These are phyloP conservation scores for Garra rufa DNA, from an alignment of 2,113 vertebrate genomes.

Conservation along the genomic window DNA sequence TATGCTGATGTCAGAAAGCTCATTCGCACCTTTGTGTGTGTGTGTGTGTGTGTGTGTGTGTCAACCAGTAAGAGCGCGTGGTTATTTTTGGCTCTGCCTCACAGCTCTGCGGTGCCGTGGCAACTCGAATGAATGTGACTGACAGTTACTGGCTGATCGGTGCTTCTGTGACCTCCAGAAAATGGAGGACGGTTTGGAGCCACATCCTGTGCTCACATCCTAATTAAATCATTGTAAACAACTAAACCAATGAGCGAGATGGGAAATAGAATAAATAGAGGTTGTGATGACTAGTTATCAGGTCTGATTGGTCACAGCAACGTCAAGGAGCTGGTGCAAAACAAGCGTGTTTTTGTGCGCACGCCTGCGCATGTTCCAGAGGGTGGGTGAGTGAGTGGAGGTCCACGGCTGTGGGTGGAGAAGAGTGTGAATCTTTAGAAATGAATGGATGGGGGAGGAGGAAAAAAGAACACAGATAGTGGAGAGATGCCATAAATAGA, in stretches of 20 bases:
- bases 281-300: conserved; percentile 16
- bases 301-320: background rate
- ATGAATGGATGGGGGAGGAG: conserved; percentile 56
- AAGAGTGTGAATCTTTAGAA: conserved; percentile 55
- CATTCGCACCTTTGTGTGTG: conserved; percentile 4
- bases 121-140: conserved; percentile 41
- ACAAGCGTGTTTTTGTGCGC: background rate
- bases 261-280: conserved; percentile 3
- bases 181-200: conserved; percentile 19
- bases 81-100: conserved; percentile 53
- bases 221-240: background rate
- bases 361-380: background rate
- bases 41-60: conserved; percentile 25
- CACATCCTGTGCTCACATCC: conserved; percentile 27
- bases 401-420: conserved; percentile 1
- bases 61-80: conserved; percentile 47
- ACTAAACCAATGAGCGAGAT: background rate
- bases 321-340: background rate
- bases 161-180: conserved; percentile 34
- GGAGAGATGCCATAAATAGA: conserved; percentile 67
- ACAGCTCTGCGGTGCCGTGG: conserved; percentile 45
- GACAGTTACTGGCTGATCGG: conserved; percentile 31
- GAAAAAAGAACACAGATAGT: conserved; percentile 52
- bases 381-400: background rate
- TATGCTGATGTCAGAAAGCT: conserved; percentile 37